Evolutionary conservation across 2,888 invertebrate species (phyloP).

Genomic region (Platycheirus rosarum): DNA sequence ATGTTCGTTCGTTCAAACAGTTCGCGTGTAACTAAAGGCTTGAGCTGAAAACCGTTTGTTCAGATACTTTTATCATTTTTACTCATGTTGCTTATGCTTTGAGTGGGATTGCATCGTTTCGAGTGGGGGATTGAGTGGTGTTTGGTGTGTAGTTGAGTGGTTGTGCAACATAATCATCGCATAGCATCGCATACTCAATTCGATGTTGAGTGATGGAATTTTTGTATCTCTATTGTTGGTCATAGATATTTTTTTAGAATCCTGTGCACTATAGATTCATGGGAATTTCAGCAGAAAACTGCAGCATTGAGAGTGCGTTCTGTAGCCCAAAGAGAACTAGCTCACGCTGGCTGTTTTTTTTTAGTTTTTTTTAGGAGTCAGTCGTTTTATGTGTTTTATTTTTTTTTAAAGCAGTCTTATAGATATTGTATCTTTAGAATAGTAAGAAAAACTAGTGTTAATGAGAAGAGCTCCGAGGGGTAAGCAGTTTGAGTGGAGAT

Average conservation of each 20-base stretch:
- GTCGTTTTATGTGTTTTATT: neutral
- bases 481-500: slow-evolving; percentile 27
- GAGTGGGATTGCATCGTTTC: slow-evolving; percentile 35
- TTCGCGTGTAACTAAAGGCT: slow-evolving; percentile 73
- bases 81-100: slow-evolving; percentile 70
- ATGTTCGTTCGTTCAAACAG: slow-evolving; percentile 71
- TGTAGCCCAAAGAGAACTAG: slow-evolving; percentile 47
- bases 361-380: neutral
- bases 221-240: slow-evolving; percentile 23
- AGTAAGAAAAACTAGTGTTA: slow-evolving; percentile 39
- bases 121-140: slow-evolving; percentile 63
- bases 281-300: slow-evolving; percentile 28
- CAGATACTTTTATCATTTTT: slow-evolving; percentile 70
- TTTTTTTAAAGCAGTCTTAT: slow-evolving; percentile 5
- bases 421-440: slow-evolving; percentile 22
- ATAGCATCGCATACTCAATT: slow-evolving; percentile 45
- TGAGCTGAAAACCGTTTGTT: slow-evolving; percentile 61
- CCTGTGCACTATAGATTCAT: slow-evolving; percentile 42
- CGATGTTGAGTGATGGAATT: slow-evolving; percentile 49
- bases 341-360: slow-evolving; percentile 33
- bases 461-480: slow-evolving; percentile 32
- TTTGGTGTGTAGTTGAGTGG: slow-evolving; percentile 50
- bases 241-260: slow-evolving; percentile 7
- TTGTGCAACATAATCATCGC: slow-evolving; percentile 32
- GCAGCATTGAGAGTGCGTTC: slow-evolving; percentile 21